Percentiles rank a stretch among this genome's conserved stretches.
phyloP scores from a whole-genome alignment of 2,888 invertebrate species.

The Caenorhabditis virilis region DNA sequence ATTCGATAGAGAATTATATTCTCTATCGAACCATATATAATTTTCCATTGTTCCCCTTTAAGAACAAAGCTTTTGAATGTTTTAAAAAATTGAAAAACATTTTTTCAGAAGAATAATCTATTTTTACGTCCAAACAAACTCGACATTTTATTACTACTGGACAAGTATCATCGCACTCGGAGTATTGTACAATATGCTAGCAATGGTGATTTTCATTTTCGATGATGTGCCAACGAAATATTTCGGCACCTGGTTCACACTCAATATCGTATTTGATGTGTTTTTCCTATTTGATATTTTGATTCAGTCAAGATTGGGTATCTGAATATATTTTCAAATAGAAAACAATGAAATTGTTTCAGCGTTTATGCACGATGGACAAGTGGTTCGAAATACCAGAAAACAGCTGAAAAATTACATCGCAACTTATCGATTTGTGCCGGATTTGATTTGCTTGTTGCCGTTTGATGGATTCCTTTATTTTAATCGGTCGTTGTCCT shows the following conservation, averaged over 20 bases:
- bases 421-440: constrained; percentile 23
- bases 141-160: constrained; percentile 61
- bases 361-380: constrained; percentile 46
- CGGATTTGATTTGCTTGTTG: constrained; percentile 48
- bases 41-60: too few relatives aligned
- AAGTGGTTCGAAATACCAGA: constrained; percentile 26
- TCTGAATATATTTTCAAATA: neutral
- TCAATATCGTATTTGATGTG: constrained; percentile 54
- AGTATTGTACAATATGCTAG: constrained; percentile 60
- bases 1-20: too few relatives aligned
- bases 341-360: constrained; percentile 6
- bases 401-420: constrained; percentile 30
- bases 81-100: too few relatives aligned
- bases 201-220: constrained; percentile 64
- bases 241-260: constrained; percentile 43
- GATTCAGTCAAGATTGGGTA: constrained; percentile 54
- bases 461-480: constrained; percentile 54
- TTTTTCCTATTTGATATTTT: constrained; percentile 55
- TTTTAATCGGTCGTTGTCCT: constrained; percentile 18
- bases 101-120: constrained; percentile 21
- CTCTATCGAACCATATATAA: too few relatives aligned
- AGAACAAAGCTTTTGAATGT: too few relatives aligned
- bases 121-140: constrained; percentile 23
- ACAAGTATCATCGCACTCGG: constrained; percentile 54
- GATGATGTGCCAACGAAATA: constrained; percentile 52